phyloP scores from a whole-genome alignment of 64 coral and sea anemone genomes.

The Dendrophyllia cribrosa region DNA sequence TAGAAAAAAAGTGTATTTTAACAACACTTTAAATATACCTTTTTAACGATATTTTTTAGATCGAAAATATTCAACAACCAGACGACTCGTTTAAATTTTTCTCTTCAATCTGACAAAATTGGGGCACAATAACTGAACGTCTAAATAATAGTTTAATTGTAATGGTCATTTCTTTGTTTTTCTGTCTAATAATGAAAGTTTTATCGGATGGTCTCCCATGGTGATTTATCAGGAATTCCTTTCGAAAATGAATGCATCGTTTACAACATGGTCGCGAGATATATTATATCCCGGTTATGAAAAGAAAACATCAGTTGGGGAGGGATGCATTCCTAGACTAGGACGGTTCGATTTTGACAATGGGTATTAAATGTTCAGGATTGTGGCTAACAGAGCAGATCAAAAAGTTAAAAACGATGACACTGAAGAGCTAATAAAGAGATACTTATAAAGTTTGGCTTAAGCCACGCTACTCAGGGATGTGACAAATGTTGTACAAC shows the following conservation, averaged over 20 bases:
- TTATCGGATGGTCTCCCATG: not conserved
- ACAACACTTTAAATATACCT: too few species aligned
- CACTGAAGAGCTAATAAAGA: not conserved
- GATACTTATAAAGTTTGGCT: not conserved
- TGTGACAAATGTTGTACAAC: not conserved
- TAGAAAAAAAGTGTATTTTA: too few species aligned
- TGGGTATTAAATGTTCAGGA: not conserved
- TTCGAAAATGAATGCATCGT: not conserved
- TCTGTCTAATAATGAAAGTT: not conserved
- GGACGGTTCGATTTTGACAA: too few species aligned
- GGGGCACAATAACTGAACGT: not conserved
- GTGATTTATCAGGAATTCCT: not conserved
- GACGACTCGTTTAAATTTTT: not conserved
- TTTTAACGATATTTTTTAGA: not conserved
- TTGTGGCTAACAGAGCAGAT: constrained; percentile 33
- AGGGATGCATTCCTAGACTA: not conserved
- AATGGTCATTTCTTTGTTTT: not conserved
- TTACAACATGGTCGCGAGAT: not conserved
- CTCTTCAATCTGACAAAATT: not conserved
- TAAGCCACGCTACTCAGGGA: not conserved
- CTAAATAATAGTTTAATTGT: constrained; percentile 11
- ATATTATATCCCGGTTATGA: not conserved
- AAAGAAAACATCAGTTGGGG: not conserved
- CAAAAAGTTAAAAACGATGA: constrained; percentile 39
- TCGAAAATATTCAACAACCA: too few species aligned